Base-by-base conservation (phyloP, 2,797 vertebrate species). In the Neomorphus geoffroyi region DNA sequence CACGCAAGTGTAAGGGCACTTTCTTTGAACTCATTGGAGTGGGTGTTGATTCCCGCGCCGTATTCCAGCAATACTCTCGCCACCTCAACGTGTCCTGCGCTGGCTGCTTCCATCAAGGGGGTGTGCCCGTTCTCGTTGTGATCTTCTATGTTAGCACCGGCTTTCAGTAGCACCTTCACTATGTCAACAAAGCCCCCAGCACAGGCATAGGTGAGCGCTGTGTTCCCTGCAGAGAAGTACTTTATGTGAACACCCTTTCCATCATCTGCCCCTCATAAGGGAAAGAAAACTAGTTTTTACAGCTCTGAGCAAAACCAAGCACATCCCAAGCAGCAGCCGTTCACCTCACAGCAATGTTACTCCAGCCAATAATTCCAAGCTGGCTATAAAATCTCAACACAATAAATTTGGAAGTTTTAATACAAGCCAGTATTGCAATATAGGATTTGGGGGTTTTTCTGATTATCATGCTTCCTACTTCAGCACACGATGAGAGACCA, bases 1-100 rank as follows among this genome's bases (percentile, higher is more conserved):
- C 99, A 99, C 75, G 99, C 99, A 65, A 99, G 98, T 30, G 99
- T 99, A 97, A 99, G 99, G 48, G 99, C 99, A 95, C 99, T 99
- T 98, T 99, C 99, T 97, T 99, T 99, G 97, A 99, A 99, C 98
- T 99, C 99, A 16, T 99, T 99, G 97, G 99, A 99, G 97, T 99
- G 99, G 96, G 99, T 99, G 97, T 99, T 99, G 98, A 99, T 99
- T 97, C 99, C 99, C 79, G 99, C 99, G 73, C 99, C 99, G 45
- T 99, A 99, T 97, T 99, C 99, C 97, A 99, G 98, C 84, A 99
- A 99, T 82, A 99, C 98, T 96, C 99, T 98, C 80, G 99, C 99
- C 93, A 99, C 99, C 94, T 99, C 99, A 51, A 99, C 99, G 45
- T 99, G 99, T 82, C 99, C 99, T 48, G 99, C 99, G 90, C 99